Evolutionary conservation across 1,140 invertebrate genomes (phyloP).

Genomic region (Nasonia vitripennis): DNA sequence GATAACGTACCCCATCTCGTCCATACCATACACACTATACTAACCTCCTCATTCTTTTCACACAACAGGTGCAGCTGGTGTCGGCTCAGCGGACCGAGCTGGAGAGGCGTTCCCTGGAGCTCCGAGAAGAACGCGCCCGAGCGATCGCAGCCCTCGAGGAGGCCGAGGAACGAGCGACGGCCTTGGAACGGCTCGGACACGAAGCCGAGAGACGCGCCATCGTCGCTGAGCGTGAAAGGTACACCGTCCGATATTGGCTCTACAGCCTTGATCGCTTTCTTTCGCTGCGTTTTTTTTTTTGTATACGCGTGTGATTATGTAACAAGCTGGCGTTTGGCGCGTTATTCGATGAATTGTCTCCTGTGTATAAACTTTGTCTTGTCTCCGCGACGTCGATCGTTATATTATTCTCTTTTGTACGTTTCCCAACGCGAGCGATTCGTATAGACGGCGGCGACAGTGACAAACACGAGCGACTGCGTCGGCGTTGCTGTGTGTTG

Average conservation of each 20-base stretch:
- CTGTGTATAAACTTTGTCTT: no score
- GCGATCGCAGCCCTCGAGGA: conserved; percentile 88
- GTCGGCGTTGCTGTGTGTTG: neutral
- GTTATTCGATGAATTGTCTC: no score
- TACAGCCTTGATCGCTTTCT: neutral
- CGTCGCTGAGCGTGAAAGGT: conserved; percentile 75
- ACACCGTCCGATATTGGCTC: conserved; percentile 38
- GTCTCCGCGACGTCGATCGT: neutral
- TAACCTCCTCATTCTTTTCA: neutral
- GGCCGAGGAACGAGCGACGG: conserved; percentile 89
- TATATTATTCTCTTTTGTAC: neutral
- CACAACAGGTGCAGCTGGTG: conserved; percentile 83
- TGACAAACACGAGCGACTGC: neutral
- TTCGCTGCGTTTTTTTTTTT: neutral
- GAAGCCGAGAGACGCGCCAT: conserved; percentile 83
- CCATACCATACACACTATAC: no score
- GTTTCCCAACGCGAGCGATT: neutral
- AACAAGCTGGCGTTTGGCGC: neutral
- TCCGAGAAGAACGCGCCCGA: conserved; percentile 86
- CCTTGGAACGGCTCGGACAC: conserved; percentile 88
- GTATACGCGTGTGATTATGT: neutral
- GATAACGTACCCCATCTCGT: no score
- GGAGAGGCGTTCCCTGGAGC: conserved; percentile 84
- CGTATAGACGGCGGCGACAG: neutral
- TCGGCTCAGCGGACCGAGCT: conserved; percentile 89